A percentile compares a stretch with the other conserved stretches of the same genome.
Conservation (phyloP, 1,140 invertebrate species). For the Glossosoma conforme region DNA sequence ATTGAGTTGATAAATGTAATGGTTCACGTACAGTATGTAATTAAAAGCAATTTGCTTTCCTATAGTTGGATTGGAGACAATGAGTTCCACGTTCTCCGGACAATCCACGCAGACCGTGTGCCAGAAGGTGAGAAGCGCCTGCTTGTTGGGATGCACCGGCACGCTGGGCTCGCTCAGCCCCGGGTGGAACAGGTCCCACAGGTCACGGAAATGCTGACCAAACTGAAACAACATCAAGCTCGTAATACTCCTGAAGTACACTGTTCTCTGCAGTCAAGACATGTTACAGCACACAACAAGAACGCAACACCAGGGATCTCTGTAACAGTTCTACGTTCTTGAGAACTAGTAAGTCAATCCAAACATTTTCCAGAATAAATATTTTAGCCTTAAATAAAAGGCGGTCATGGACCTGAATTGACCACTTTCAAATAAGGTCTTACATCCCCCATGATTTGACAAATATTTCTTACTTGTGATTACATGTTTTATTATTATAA, state of each 20-base stretch:
- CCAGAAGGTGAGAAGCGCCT: conserved; percentile 88
- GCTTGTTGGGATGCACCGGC: conserved; percentile 92
- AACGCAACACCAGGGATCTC: conserved; percentile 4
- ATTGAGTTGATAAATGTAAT: no score
- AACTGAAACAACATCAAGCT: conserved; percentile 65
- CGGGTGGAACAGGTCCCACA: conserved; percentile 93
- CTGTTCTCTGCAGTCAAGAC: no score
- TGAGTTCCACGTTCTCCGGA: conserved; percentile 84
- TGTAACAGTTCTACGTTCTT: conserved; percentile 4
- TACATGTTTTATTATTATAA: no score
- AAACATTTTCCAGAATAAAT: no score
- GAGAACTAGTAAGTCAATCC: no score
- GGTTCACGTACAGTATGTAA: conserved; percentile 94
- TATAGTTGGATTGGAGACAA: conserved; percentile 76
- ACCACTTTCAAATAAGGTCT: no score
- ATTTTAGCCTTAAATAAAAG: no score
- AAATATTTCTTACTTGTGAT: no score
- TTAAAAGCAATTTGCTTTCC: conserved; percentile 94
- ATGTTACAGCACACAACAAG: no score
- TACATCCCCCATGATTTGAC: no score
- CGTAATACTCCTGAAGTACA: no score
- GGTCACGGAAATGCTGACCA: conserved; percentile 81
- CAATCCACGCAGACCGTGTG: conserved; percentile 88
- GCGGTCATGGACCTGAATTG: no score
- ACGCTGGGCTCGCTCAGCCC: conserved; percentile 92